phyloP scores from a whole-genome alignment of 2,888 invertebrate genomes.

The Amphipyra berbera region DNA sequence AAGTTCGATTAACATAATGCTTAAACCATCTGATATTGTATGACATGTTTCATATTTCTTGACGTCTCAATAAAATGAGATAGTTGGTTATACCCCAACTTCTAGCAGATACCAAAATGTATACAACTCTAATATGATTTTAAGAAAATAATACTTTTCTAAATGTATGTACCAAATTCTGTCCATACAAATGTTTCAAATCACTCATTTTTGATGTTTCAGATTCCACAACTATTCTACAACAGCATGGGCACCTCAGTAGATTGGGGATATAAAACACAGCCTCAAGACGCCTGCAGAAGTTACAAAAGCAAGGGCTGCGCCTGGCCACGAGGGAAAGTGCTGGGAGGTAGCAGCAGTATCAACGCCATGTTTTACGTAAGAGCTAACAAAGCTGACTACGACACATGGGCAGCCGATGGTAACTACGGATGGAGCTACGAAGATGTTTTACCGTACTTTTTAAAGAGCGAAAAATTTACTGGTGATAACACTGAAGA shows the following conservation, averaged over 20 bases:
- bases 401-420: slow-evolving; percentile 87
- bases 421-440: slow-evolving; percentile 90
- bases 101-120: no score
- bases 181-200: no score
- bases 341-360: slow-evolving; percentile 90
- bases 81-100: no score
- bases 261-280: slow-evolving; percentile 90
- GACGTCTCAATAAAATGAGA: no score
- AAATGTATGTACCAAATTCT: no score
- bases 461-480: slow-evolving; percentile 86
- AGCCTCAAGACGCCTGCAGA: slow-evolving; percentile 81
- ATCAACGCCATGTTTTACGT: slow-evolving; percentile 90
- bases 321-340: slow-evolving; percentile 91
- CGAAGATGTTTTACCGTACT: slow-evolving; percentile 85
- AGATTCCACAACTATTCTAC: slow-evolving; percentile 73
- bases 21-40: no score
- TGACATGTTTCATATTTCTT: no score
- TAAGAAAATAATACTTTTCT: no score
- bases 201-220: slow-evolving; percentile 41
- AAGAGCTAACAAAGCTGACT: slow-evolving; percentile 87
- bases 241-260: slow-evolving; percentile 67
- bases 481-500: slow-evolving; percentile 55
- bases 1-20: not conserved
- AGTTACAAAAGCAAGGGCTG: slow-evolving; percentile 76
- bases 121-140: no score